Percentiles rank a stretch among this genome's conserved stretches.
These are phyloP conservation scores for Andrena marginata DNA, from an alignment of 2,888 invertebrate genomes.

Conservation along the genomic window DNA sequence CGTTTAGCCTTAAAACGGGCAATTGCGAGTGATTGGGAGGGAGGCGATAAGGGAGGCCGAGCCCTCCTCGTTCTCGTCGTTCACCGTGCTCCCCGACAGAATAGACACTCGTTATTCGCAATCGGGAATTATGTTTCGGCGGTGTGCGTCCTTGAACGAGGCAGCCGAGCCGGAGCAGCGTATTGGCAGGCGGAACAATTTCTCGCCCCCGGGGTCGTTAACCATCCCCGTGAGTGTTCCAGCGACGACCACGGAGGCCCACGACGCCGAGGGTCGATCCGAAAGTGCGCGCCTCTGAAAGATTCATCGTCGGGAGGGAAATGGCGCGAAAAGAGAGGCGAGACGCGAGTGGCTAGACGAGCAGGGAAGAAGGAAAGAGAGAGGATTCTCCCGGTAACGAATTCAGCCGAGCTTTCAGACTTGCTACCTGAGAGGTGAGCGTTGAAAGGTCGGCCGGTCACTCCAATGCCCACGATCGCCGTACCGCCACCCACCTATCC, in stretches of 20 bases:
- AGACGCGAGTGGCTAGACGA: conserved; percentile 19
- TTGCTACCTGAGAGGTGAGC: conserved; percentile 10
- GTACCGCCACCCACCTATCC: conserved; percentile 9
- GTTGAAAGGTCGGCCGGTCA: conserved; percentile 45
- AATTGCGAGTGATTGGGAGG: conserved; percentile 21
- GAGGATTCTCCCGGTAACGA: conserved; percentile 15
- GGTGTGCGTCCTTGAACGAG: conserved; percentile 23
- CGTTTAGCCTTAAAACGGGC: conserved; percentile 31
- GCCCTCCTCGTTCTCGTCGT: too few relatives aligned
- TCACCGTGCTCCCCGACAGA: background rate
- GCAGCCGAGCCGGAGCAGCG: conserved; percentile 12
- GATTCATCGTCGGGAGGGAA: conserved; percentile 63
- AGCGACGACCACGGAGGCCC: conserved; percentile 3
- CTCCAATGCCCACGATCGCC: conserved; percentile 20
- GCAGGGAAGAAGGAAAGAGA: conserved; percentile 3
- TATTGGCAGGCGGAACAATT: conserved; percentile 62
- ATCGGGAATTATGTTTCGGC: conserved; percentile 44
- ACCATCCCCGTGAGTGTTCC: background rate
- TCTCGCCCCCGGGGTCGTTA: conserved; percentile 43
- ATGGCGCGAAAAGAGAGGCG: conserved; percentile 34
- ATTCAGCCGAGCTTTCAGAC: conserved; percentile 42
- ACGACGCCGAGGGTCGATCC: conserved; percentile 53
- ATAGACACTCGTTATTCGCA: conserved; percentile 29
- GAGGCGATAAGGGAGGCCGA: background rate
- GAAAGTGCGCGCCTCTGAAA: conserved; percentile 52